Percentiles rank a stretch among this genome's conserved stretches.
phyloP scores from a whole-genome alignment of 2,888 invertebrate genomes.

The Epistrophe grossulariae region DNA sequence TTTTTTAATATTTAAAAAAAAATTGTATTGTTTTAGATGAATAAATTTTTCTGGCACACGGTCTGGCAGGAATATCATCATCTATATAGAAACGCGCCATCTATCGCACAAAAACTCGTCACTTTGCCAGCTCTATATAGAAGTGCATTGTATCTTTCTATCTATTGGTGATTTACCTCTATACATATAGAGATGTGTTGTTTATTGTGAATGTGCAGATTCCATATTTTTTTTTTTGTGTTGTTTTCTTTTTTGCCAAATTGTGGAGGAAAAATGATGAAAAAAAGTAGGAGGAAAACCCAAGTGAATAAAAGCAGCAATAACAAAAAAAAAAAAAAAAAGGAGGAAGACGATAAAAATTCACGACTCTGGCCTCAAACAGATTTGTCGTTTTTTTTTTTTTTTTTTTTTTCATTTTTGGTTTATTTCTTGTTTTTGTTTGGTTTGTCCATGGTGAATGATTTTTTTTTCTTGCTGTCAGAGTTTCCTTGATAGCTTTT shows the following conservation, averaged over 20 bases:
- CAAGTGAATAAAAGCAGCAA: slow-evolving; percentile 41
- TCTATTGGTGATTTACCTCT: slow-evolving; percentile 55
- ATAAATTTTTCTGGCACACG: slow-evolving; percentile 62
- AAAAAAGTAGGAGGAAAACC: slow-evolving; percentile 48
- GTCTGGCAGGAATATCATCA: slow-evolving; percentile 36
- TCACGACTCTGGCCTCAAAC: slow-evolving; percentile 74
- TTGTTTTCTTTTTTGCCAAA: slow-evolving; percentile 34
- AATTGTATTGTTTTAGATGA: slow-evolving; percentile 51
- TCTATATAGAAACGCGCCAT: slow-evolving; percentile 37
- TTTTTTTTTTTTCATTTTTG: slow-evolving; percentile 46
- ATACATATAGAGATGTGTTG: slow-evolving; percentile 32
- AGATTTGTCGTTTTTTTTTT: slow-evolving; percentile 59
- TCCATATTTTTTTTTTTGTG: neutral
- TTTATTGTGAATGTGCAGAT: slow-evolving; percentile 47
- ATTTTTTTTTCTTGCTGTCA: slow-evolving; percentile 50
- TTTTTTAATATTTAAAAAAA: slow-evolving; percentile 23
- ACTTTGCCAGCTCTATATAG: slow-evolving; percentile 44
- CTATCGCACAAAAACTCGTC: slow-evolving; percentile 43
- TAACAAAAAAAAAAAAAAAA: slow-evolving; percentile 21
- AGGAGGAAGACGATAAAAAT: slow-evolving; percentile 44
- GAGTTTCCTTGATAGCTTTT: slow-evolving; percentile 73
- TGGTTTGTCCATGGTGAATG: slow-evolving; percentile 54
- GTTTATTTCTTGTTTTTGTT: neutral
- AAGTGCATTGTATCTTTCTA: slow-evolving; percentile 22
- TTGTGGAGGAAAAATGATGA: slow-evolving; percentile 24